A percentile compares a stretch with the other conserved stretches of the same genome.
These are phyloP conservation scores for Drosophila mimica DNA, from an alignment of 2,888 invertebrate genomes.

Conservation along the genomic window DNA sequence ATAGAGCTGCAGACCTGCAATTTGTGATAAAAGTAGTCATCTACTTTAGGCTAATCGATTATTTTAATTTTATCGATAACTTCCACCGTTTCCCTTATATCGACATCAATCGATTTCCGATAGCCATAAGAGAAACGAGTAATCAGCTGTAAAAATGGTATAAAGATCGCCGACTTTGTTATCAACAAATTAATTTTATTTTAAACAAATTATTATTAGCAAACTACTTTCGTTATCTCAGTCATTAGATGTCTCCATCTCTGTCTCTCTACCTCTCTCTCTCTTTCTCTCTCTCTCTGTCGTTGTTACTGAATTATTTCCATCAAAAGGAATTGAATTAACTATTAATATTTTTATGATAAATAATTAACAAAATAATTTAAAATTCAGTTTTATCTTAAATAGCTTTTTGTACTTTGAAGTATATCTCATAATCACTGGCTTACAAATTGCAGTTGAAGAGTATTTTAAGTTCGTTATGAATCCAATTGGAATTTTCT, in stretches of 20 bases:
- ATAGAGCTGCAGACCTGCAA: neutral
- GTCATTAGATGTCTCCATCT: neutral
- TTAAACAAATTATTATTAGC: neutral
- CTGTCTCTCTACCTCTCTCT: neutral
- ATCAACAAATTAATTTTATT: neutral
- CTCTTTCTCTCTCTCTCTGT: neutral
- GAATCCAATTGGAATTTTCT: constrained; percentile 3
- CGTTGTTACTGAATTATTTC: neutral
- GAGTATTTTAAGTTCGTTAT: constrained; percentile 26
- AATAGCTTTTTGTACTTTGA: too few relatives aligned
- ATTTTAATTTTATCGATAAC: neutral
- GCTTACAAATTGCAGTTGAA: neutral
- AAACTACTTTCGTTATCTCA: neutral
- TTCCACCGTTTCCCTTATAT: neutral
- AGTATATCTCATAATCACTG: neutral
- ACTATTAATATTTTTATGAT: too few relatives aligned
- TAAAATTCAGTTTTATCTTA: too few relatives aligned
- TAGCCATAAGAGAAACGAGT: neutral
- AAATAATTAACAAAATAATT: too few relatives aligned
- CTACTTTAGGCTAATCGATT: neutral
- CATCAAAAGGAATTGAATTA: too few relatives aligned
- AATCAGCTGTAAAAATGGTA: neutral
- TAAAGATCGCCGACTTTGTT: neutral
- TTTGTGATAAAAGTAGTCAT: neutral
- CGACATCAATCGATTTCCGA: neutral